Conservation (phyloP, 2,113 vertebrate genomes). For the Corynorhinus townsendii region DNA sequence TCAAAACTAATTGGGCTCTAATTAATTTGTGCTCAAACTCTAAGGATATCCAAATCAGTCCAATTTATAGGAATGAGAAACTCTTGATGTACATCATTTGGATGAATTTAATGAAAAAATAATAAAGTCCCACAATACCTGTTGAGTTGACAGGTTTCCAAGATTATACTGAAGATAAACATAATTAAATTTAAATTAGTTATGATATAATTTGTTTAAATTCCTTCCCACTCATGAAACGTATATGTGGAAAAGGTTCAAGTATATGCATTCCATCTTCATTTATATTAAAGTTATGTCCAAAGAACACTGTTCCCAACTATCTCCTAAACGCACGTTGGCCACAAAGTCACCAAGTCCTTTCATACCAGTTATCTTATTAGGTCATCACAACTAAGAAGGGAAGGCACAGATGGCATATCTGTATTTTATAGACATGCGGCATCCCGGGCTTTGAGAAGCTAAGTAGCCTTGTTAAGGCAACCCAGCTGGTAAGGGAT, state of each 20-base stretch:
- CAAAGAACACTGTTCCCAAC: not conserved
- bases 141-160: not conserved
- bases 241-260: not conserved
- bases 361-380: not conserved
- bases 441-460: not conserved
- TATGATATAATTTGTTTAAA: not conserved
- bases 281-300: not conserved
- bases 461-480: not conserved
- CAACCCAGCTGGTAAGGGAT: not conserved
- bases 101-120: not conserved
- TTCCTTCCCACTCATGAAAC: not conserved
- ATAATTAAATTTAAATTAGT: not conserved
- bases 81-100: not conserved
- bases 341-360: not conserved
- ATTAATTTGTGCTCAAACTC: not conserved
- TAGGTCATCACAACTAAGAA: not conserved
- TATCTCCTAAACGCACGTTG: not conserved
- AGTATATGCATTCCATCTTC: not conserved
- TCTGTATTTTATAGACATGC: not conserved
- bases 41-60: not conserved
- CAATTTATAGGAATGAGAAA: not conserved
- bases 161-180: not conserved
- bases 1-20: not conserved
- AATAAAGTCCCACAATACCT: not conserved
- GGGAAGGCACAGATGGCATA: not conserved